Evolutionary conservation across 2,797 vertebrate species (phyloP).

Genomic region (Allobates femoralis): DNA sequence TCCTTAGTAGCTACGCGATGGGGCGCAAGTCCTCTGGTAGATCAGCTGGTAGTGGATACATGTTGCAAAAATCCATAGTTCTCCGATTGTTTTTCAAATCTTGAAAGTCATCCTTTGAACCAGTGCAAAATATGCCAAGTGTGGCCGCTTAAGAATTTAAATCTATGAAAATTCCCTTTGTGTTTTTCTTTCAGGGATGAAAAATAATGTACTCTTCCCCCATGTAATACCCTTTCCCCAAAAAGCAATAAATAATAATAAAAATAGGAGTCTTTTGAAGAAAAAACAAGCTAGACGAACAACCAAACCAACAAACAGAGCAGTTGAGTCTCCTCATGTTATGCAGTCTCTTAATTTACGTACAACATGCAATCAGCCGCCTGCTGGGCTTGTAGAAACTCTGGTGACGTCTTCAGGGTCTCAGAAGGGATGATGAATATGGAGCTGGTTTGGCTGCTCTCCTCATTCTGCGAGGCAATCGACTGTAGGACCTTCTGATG

Average conservation of each 20-base stretch:
- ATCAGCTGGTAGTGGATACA: constrained; percentile 33
- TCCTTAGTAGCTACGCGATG: constrained; percentile 24
- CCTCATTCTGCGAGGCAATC: constrained; percentile 43
- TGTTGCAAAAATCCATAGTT: constrained; percentile 3
- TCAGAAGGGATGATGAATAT: constrained; percentile 30
- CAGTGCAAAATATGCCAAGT: constrained; percentile 60
- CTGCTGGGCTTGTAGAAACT: constrained; percentile 31
- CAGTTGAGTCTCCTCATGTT: constrained; percentile 55
- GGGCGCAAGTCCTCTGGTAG: constrained; percentile 36
- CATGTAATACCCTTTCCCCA: constrained; percentile 36
- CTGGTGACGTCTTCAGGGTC: constrained; percentile 34
- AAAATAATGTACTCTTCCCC: constrained; percentile 54
- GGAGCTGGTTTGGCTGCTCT: constrained; percentile 39
- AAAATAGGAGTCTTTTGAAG: constrained; percentile 56
- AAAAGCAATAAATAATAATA: constrained; percentile 60
- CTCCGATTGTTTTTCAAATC: constrained; percentile 31
- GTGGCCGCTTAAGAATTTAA: constrained; percentile 38
- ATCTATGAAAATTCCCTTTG: constrained; percentile 56
- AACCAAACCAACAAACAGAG: constrained; percentile 59
- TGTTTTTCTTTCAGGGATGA: constrained; percentile 40
- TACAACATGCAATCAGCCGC: constrained; percentile 58
- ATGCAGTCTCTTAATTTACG: constrained; percentile 60
- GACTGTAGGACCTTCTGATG: constrained; percentile 32
- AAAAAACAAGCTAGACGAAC: constrained; percentile 56
- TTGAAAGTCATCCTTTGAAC: constrained; percentile 54